Evolutionary conservation across 2,113 vertebrate species (phyloP), one percentile per base, ranked within the genome.

Genomic region (Onychostruthus taczanowskii): DNA sequence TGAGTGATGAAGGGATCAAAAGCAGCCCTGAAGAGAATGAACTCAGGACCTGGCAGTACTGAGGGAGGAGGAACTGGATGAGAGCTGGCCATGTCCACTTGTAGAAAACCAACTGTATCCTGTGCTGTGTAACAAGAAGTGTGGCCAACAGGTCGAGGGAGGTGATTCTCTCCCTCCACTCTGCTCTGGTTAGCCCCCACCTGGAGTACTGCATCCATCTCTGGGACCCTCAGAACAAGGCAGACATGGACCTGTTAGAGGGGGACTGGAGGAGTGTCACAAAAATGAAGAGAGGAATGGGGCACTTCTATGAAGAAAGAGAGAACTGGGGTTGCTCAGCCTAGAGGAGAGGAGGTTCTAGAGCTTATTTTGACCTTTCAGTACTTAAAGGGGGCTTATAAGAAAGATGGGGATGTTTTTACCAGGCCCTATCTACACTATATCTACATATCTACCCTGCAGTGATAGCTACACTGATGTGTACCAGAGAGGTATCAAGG

Each of bases 81-180:
- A 59, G 11, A 73, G 31, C 6, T 1, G 3, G 6, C 16, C 37
- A 41, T 0, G 3, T 20, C 10, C 3, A 6, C 13, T 44, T 10
- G 5, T 1, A 56, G 28, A 46, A 56, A 30, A 49, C 3, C 15
- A 52, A 1, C 7, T 52, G 18, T 9, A 33, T 9, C 23, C 23
- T 50, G 10, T 37, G 17, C 44, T 74, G 27, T 27, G 9, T 6
- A 28, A 44, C 3, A 52, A 37, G 27, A 49, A 58, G 18, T 11
- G 15, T 39, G 64, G 23, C 74, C 33, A 69, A 24, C 23, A 62
- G 8, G 19, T 13, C 12, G 46, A n/a, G 39, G 39, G 16, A 39
- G 10, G 7, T 18, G 16, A n/a, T 62, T 53, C 8, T 46, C 10
- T 35, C 4, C 16, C 28, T 46, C 30, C 16, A 18, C 37, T 37